Conservation (phyloP, 1,140 invertebrate genomes). For the Yoshiicerus persimilis region DNA sequence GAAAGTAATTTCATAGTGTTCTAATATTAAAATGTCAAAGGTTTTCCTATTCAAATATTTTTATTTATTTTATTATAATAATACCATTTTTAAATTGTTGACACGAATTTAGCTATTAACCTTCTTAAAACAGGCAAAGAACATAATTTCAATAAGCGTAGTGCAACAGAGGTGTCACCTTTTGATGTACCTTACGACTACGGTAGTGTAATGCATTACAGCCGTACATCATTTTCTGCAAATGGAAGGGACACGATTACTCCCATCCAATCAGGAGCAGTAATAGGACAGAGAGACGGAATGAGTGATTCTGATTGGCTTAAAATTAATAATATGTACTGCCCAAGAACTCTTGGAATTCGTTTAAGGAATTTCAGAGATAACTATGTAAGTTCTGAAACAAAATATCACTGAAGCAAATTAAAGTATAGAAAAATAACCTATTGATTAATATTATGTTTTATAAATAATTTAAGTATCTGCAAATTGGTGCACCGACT, state of each 20-base stretch:
- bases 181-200: slow-evolving; percentile 39
- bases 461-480: neutral
- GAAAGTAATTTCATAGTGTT: too few species aligned
- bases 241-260: neutral
- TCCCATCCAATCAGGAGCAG: neutral
- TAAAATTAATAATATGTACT: neutral
- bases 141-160: neutral
- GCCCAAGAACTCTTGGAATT: neutral
- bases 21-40: too few species aligned
- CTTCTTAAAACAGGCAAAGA: neutral
- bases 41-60: too few species aligned
- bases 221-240: neutral
- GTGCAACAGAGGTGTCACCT: neutral
- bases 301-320: neutral
- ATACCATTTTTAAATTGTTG: too few species aligned
- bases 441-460: neutral
- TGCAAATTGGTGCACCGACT: neutral
- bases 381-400: neutral
- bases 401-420: too few species aligned
- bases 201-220: slow-evolving; percentile 40
- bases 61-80: too few species aligned
- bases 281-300: neutral
- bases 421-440: neutral
- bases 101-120: neutral
- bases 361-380: neutral